Evolutionary conservation across 2,113 vertebrate species (phyloP).

Genomic region (Platysteira castanea): DNA sequence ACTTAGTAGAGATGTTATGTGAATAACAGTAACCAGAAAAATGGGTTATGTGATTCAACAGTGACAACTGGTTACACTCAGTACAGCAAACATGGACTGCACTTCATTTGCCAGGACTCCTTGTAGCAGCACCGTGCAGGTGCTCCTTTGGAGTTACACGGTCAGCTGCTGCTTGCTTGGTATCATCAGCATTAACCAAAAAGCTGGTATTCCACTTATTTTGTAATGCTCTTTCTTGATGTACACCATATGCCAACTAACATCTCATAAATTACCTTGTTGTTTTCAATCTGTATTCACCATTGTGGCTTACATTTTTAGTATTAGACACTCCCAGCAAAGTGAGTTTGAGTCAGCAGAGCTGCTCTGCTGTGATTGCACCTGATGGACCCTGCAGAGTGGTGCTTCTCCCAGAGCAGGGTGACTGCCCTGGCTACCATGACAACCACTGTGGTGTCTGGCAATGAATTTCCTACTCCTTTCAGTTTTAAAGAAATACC

Average conservation of each 20-base stretch:
- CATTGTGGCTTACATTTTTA: neutral
- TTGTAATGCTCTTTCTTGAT: neutral
- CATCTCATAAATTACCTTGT: neutral
- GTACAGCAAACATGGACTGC: neutral
- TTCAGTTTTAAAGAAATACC: neutral
- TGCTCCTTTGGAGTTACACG: neutral
- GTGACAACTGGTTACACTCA: neutral
- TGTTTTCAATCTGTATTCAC: neutral
- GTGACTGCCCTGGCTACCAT: neutral
- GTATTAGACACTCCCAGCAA: neutral
- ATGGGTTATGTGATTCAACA: neutral
- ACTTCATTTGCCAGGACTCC: neutral
- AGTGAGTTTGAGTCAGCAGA: neutral
- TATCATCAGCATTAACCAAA: neutral
- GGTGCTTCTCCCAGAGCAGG: neutral
- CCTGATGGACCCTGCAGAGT: neutral
- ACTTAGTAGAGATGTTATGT: neutral
- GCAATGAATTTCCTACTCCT: neutral
- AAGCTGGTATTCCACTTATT: neutral
- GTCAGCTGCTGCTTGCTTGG: neutral
- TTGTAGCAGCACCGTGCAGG: neutral
- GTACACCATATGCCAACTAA: neutral
- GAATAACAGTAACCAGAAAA: neutral
- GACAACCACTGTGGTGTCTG: neutral
- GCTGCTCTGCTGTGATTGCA: neutral